phyloP scores from a whole-genome alignment of 2,113 vertebrate genomes.

The Mesoclemmys tuberculata region DNA sequence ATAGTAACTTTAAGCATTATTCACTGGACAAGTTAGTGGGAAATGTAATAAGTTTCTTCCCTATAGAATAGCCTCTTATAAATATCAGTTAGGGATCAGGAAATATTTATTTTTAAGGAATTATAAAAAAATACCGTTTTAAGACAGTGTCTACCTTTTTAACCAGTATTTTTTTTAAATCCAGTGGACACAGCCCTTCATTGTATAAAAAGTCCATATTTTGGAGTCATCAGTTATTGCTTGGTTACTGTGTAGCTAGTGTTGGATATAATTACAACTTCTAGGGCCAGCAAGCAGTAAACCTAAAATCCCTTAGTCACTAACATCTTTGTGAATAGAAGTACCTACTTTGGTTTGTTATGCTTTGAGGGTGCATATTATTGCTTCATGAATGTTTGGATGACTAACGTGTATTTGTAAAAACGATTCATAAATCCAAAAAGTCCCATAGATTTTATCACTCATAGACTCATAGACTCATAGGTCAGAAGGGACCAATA shows the following conservation, averaged over 20 bases:
- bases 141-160: neutral
- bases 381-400: neutral
- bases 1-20: no score
- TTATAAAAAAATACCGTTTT: neutral
- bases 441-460: neutral
- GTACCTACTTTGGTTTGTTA: neutral
- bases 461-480: no score
- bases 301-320: neutral
- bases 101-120: no score
- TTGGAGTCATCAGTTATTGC: neutral
- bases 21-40: no score
- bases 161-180: neutral
- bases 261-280: neutral
- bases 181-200: neutral
- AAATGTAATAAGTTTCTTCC: no score
- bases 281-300: neutral
- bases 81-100: no score
- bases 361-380: neutral
- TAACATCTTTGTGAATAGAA: neutral
- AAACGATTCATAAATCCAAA: neutral
- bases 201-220: neutral
- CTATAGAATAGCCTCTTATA: no score
- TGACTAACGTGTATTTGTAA: neutral
- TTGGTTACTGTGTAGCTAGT: neutral
- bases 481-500: no score